These are phyloP conservation scores for Ptilorrhoa leucosticta DNA, from an alignment of 2,113 vertebrate genomes.

Conservation along the genomic window DNA sequence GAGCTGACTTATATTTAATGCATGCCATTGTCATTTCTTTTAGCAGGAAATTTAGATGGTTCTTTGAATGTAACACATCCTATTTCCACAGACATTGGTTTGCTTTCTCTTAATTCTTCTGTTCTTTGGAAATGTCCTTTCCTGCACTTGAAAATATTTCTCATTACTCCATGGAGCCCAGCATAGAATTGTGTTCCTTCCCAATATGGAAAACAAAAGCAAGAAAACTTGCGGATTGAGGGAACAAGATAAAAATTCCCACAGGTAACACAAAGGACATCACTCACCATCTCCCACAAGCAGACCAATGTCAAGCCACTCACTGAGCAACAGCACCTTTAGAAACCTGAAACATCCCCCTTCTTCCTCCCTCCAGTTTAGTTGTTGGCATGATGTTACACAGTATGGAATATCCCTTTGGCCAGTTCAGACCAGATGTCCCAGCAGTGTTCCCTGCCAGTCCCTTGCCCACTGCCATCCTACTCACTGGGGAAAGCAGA, in stretches of 20 bases:
- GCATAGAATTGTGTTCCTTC: background rate
- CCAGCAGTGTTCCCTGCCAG: background rate
- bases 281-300: background rate
- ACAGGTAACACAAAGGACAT: background rate
- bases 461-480: background rate
- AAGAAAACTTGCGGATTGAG: background rate
- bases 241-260: background rate
- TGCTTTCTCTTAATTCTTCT: background rate
- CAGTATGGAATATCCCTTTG: background rate
- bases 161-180: background rate
- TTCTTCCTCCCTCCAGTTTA: background rate
- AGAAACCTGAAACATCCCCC: background rate
- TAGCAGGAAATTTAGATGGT: background rate
- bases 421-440: background rate
- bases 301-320: background rate
- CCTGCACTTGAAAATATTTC: background rate
- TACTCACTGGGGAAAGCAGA: background rate
- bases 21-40: background rate
- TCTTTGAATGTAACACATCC: background rate
- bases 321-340: background rate
- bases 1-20: background rate
- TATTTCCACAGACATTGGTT: background rate
- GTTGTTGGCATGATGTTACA: background rate
- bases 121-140: background rate
- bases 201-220: background rate